Base-by-base conservation (phyloP, 2,888 invertebrate genomes). In the Orthosia gracilis region DNA sequence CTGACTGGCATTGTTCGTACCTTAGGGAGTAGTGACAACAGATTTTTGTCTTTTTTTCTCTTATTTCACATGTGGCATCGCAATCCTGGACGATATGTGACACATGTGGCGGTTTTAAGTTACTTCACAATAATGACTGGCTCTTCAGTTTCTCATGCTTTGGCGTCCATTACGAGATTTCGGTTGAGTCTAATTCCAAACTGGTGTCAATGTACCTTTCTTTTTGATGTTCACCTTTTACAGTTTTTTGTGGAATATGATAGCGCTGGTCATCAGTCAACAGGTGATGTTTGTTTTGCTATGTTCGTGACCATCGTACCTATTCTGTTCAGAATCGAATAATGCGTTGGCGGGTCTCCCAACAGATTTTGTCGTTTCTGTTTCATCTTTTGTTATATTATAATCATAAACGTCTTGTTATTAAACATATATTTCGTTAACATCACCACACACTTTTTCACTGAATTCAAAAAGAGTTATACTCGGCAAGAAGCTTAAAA, bases 21-120 rank as follows among this genome's bases (percentile, higher is more conserved):
- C 96, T 96, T 91, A 88, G 95, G 94, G 95, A 95, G 94, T 91
- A 94, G 93, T 95, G 95, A 96, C 95, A 95, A 95, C 95, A 94
- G 96, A 96, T 96, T 96, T 96, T 94, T 93, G 93, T 93, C 89
- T 91, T 94, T 95, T 94, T 94, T 93, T 94, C 80, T 73, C 92
- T 92, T 88, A 92, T 94, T 95, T 94, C 95, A 96, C 96, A 96
- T 96, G 95, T 96, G 96, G 96, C 94, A 94, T 94, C 94, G 96
- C 96, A 96, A 96, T 96, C 95, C 94, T 95, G 95, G 94, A 93
- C 94, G 96, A 96, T 95, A 95, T 96, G 95, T 92, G 94, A 94
- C 96, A 96, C 96, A 96, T 96, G 96, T 96, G 95, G 90, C 89
- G 95, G 96, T 96, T 93, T 96, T 93, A 89, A 92, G 95, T 96